phyloP scores from a whole-genome alignment of 2,888 invertebrate species.

The Acanthococcus lagerstroemiae region DNA sequence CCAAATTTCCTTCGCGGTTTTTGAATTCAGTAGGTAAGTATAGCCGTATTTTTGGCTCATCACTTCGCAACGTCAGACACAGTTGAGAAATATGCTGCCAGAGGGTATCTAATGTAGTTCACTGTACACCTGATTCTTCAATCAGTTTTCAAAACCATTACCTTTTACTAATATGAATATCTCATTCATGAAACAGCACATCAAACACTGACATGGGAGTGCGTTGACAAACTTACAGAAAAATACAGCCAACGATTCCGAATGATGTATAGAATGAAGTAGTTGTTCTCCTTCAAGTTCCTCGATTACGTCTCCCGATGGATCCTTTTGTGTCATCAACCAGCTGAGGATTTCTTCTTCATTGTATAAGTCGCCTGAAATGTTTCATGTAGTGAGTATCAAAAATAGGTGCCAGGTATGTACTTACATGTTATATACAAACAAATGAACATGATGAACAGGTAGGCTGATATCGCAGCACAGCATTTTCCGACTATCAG shows the following conservation, averaged over 20 bases:
- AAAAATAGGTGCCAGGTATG: neutral
- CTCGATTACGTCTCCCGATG: constrained; percentile 81
- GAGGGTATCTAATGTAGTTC: too few relatives aligned
- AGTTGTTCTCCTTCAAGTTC: constrained; percentile 72
- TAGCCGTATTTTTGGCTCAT: too few relatives aligned
- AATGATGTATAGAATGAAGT: constrained; percentile 62
- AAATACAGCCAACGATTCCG: constrained; percentile 76
- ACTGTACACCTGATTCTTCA: neutral
- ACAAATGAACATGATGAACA: too few relatives aligned
- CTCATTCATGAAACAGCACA: too few relatives aligned
- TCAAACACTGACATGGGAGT: neutral
- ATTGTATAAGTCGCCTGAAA: constrained; percentile 67
- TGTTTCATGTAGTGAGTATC: neutral
- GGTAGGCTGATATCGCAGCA: too few relatives aligned
- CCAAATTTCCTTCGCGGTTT: too few relatives aligned
- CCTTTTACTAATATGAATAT: neutral
- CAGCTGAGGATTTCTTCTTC: constrained; percentile 81
- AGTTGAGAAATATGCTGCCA: too few relatives aligned
- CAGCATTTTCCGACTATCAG: too few relatives aligned
- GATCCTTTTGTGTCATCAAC: constrained; percentile 84
- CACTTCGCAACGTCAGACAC: too few relatives aligned
- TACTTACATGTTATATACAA: too few relatives aligned
- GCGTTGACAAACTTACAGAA: constrained; percentile 73
- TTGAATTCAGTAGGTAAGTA: too few relatives aligned
- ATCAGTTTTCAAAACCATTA: neutral